These are phyloP conservation scores for Andrena trimmerana DNA, from an alignment of 2,888 invertebrate genomes.

Conservation along the genomic window DNA sequence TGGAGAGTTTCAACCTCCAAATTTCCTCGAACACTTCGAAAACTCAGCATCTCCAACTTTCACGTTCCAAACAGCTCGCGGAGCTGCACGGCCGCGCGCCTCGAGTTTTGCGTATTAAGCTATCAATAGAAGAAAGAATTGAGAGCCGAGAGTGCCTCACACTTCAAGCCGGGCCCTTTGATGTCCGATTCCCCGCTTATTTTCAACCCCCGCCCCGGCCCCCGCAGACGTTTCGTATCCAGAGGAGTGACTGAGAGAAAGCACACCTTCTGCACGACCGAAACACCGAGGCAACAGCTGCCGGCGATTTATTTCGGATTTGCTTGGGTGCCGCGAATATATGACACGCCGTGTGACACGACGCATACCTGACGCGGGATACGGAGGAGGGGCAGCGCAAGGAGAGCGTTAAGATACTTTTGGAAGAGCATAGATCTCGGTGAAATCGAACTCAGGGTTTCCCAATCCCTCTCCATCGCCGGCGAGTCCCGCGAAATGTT, in stretches of 20 bases:
- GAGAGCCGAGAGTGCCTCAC: background rate
- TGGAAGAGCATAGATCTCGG: background rate
- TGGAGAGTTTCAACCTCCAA: too few species aligned
- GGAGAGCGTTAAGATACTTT: background rate
- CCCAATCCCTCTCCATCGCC: background rate
- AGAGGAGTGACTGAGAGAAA: background rate
- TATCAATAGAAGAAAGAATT: background rate
- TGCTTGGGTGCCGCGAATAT: slow-evolving; percentile 62
- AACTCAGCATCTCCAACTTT: too few species aligned
- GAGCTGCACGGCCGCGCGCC: too few species aligned
- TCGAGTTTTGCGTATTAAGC: too few species aligned
- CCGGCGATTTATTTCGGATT: slow-evolving; percentile 84
- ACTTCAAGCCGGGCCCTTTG: background rate
- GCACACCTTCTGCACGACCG: slow-evolving; percentile 34
- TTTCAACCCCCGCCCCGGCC: background rate
- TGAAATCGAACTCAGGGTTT: background rate
- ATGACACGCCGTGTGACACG: slow-evolving; percentile 48
- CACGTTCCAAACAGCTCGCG: too few species aligned
- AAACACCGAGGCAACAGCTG: slow-evolving; percentile 82
- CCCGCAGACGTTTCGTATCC: background rate
- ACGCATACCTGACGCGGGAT: slow-evolving; percentile 49
- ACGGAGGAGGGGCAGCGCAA: slow-evolving; percentile 14
- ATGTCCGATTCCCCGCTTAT: background rate
- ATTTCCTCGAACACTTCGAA: too few species aligned
- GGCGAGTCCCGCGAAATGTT: background rate